Conservation (phyloP, 1,140 invertebrate species). For the Choristoneura fumiferana region DNA sequence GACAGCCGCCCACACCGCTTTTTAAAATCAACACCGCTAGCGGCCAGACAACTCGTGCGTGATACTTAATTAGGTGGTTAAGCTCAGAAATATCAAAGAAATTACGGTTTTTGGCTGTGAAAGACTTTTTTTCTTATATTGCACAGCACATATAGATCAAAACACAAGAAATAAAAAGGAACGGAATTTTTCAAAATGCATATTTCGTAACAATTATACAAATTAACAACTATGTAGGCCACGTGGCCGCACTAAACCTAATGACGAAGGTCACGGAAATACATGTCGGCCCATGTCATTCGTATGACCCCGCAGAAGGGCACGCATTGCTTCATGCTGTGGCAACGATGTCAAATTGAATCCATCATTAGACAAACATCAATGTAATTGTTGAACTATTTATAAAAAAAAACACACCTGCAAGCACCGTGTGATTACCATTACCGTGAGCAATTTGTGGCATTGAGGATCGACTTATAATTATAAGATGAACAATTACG, state of each 20-base stretch:
- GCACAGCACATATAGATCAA: no score
- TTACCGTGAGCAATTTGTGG: slow-evolving; percentile 30
- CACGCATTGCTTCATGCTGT: slow-evolving; percentile 3
- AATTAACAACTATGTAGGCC: slow-evolving; percentile 13
- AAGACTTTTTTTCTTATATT: no score
- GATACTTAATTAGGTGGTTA: no score
- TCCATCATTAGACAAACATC: slow-evolving; percentile 16
- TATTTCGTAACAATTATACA: slow-evolving; percentile 11
- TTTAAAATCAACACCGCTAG: no score
- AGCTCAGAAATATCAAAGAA: no score
- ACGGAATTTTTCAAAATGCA: no score
- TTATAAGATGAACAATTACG: slow-evolving; percentile 28
- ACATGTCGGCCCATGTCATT: neutral
- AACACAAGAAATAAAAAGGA: no score
- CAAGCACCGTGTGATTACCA: neutral
- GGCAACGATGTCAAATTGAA: slow-evolving; percentile 13
- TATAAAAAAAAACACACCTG: neutral
- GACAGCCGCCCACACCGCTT: neutral
- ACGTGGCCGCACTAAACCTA: slow-evolving; percentile 15
- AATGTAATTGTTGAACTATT: neutral
- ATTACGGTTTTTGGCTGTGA: no score
- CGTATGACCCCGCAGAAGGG: slow-evolving; percentile 12
- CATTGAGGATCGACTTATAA: slow-evolving; percentile 23
- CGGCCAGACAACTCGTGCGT: no score
- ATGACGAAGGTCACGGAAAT: slow-evolving; percentile 4